Evolutionary conservation across 2,888 invertebrate species (phyloP), one percentile per base, ranked within the genome.

Genomic region (Ophion ellenae): DNA sequence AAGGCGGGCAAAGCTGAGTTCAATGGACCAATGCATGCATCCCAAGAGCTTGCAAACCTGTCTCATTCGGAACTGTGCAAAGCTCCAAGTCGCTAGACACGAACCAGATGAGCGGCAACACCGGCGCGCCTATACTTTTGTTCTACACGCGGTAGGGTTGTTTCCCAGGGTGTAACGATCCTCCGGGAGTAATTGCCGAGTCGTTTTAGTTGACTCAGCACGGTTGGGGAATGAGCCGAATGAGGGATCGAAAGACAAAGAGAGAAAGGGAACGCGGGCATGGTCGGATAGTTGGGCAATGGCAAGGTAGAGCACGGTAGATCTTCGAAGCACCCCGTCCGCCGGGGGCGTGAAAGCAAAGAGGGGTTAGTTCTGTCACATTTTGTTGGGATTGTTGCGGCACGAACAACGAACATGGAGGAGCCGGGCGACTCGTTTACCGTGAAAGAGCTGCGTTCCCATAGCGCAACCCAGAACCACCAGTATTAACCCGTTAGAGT

Each of bases 181-280:
- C 91, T 89, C 88, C 79, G 90, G 90, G 92, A 92, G 92, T 92
- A 92, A 92, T 92, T 92, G 92, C 91, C 88, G 89, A 90, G 90
- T 92, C 90, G 91, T 92, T 91, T 91, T 88, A 90, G 92, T 89
- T 88, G 92, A 92, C 90, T 92, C 92, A 92, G 92, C 92, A 89
- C 87, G 89, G 86, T 47, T 74, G 88, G 89, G 87, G 87, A 89
- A 89, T 87, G 88, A 84, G 88, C 88, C 87, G 87, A 84, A 86
- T 84, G 83, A 88, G 80, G 85, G 83, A 89, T 70, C 47, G 67
- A 87, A 81, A 80, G 67, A 67, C 28, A 79, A 63, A 75, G 45
- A 61, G 79, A 77, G 83, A 76, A 14, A 74, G 57, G 47, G 86
- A 85, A 81, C 81, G 81, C 86, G 86, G 85, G 87, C 86, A 75